Evolutionary conservation across 2,888 invertebrate genomes (phyloP).

Genomic region (Megastigmus dorsalis): DNA sequence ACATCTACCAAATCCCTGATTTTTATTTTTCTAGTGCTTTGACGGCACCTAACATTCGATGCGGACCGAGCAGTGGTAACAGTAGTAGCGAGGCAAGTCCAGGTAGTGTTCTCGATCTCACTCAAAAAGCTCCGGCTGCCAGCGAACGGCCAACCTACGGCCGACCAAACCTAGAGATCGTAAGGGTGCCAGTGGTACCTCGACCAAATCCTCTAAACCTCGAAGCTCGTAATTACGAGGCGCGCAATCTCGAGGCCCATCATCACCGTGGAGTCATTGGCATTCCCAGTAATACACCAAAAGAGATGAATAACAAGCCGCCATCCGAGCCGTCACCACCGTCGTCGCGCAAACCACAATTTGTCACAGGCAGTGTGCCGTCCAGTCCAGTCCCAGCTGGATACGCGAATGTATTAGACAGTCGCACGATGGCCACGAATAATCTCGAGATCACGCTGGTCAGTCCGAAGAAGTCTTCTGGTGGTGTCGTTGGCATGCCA

Average conservation of each 20-base stretch:
- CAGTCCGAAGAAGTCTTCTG: slow-evolving; percentile 70
- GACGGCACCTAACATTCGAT: neutral
- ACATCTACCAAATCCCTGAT: no score
- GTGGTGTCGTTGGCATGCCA: slow-evolving; percentile 35
- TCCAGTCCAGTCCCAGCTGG: neutral
- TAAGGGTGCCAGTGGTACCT: slow-evolving; percentile 76
- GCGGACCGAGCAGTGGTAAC: no score
- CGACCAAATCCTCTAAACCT: slow-evolving; percentile 74
- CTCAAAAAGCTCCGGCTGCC: slow-evolving; percentile 74
- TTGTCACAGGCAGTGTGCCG: neutral
- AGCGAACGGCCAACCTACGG: slow-evolving; percentile 52
- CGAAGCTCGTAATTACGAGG: slow-evolving; percentile 73
- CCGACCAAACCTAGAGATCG: slow-evolving; percentile 77
- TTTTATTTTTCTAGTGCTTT: slow-evolving; percentile 15
- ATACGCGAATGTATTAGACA: slow-evolving; percentile 71
- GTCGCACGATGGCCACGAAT: slow-evolving; percentile 78
- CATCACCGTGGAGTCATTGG: slow-evolving; percentile 9
- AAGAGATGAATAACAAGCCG: slow-evolving; percentile 49
- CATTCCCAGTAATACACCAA: slow-evolving; percentile 10
- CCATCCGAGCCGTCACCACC: slow-evolving; percentile 20
- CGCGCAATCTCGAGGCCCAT: slow-evolving; percentile 73
- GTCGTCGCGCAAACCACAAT: slow-evolving; percentile 45
- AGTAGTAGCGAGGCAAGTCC: slow-evolving; percentile 6
- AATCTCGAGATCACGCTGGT: slow-evolving; percentile 83
- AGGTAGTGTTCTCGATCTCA: slow-evolving; percentile 79